Percentiles rank a stretch among this genome's conserved stretches.
phyloP scores from a whole-genome alignment of 2,113 vertebrate species.

The Vulpes lagopus region DNA sequence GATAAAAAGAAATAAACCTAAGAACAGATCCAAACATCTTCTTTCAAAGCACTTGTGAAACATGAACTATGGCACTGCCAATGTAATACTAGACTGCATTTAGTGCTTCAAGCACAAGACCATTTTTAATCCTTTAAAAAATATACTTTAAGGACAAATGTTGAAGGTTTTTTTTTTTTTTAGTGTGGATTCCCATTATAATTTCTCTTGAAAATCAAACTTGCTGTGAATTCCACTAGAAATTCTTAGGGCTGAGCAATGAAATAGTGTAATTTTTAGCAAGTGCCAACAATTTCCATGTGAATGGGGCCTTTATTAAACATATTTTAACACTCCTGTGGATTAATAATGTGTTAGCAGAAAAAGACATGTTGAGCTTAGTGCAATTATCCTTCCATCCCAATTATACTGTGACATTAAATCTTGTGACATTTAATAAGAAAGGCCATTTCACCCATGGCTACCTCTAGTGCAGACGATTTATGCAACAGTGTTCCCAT shows the following conservation, averaged over 20 bases:
- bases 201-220: slow-evolving; percentile 78
- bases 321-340: slow-evolving; percentile 85
- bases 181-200: slow-evolving; percentile 52
- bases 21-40: not conserved
- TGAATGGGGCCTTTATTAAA: slow-evolving; percentile 82
- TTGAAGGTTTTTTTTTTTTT: slow-evolving; percentile 51
- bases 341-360: slow-evolving; percentile 86
- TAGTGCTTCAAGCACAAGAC: slow-evolving; percentile 38
- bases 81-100: not conserved
- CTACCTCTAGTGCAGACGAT: slow-evolving; percentile 85
- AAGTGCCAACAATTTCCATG: slow-evolving; percentile 83
- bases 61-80: not conserved
- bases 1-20: not conserved
- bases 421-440: slow-evolving; percentile 91
- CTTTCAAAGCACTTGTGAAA: slow-evolving; percentile 33
- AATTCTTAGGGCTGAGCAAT: slow-evolving; percentile 76
- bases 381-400: slow-evolving; percentile 88
- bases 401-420: slow-evolving; percentile 90
- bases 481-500: slow-evolving; percentile 82
- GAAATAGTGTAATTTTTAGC: slow-evolving; percentile 75
- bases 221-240: slow-evolving; percentile 70
- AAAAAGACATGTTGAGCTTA: slow-evolving; percentile 86
- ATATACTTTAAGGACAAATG: slow-evolving; percentile 60
- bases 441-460: slow-evolving; percentile 90
- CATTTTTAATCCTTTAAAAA: slow-evolving; percentile 45